These are phyloP conservation scores for Axis porcinus DNA, from an alignment of 2,113 vertebrate genomes.

Conservation along the genomic window DNA sequence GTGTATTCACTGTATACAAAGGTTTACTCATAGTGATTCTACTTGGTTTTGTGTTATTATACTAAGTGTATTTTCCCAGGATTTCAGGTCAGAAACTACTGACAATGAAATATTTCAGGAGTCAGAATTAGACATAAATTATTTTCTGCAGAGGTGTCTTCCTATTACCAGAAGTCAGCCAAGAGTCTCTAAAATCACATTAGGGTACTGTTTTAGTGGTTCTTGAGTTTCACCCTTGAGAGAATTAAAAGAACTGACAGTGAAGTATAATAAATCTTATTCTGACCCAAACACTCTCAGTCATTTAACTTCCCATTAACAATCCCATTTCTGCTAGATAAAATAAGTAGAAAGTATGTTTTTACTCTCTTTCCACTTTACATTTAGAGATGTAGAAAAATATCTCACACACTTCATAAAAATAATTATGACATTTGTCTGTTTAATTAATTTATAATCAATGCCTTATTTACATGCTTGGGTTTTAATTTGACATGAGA, in stretches of 20 bases:
- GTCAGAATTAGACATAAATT: slow-evolving; percentile 72
- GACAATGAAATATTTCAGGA: slow-evolving; percentile 75
- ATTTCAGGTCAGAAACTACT: slow-evolving; percentile 67
- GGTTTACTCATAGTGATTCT: slow-evolving; percentile 54
- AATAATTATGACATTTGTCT: slow-evolving; percentile 19
- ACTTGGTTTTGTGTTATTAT: slow-evolving; percentile 37
- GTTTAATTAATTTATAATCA: not conserved
- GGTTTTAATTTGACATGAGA: slow-evolving; percentile 50
- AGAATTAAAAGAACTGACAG: slow-evolving; percentile 63
- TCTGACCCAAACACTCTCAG: slow-evolving; percentile 42
- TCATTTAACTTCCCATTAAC: slow-evolving; percentile 7
- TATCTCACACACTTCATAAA: not conserved
- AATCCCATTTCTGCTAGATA: not conserved
- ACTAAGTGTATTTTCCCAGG: slow-evolving; percentile 51
- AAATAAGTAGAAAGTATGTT: slow-evolving; percentile 25
- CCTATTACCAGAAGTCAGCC: slow-evolving; percentile 70
- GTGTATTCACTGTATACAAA: slow-evolving; percentile 1
- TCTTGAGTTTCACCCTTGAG: slow-evolving; percentile 71
- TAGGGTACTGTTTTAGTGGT: slow-evolving; percentile 56
- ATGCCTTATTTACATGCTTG: slow-evolving; percentile 50
- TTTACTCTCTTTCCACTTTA: slow-evolving; percentile 19
- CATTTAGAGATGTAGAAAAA: slow-evolving; percentile 3
- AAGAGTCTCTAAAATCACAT: slow-evolving; percentile 65
- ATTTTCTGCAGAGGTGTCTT: slow-evolving; percentile 58
- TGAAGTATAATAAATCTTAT: slow-evolving; percentile 63